Evolutionary conservation across 2,113 vertebrate species (phyloP), one percentile per base, ranked within the genome.

Genomic region (Corythaeola cristata): DNA sequence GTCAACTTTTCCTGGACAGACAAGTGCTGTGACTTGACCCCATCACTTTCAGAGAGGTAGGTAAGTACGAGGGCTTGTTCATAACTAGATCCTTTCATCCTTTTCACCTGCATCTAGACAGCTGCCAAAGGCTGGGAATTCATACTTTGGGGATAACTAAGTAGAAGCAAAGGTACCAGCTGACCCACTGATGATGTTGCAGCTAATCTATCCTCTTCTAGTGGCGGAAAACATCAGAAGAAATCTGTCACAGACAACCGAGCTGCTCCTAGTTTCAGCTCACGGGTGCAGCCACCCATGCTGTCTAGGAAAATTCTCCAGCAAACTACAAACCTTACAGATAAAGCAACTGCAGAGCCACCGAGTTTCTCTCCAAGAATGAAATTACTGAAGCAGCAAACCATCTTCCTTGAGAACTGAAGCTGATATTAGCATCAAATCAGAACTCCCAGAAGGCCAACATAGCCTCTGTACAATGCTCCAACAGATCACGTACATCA

Each of bases 181-280:
- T 3, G 1, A 6, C 39, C 37, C 30, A 13, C 20, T 35, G 62
- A 22, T 49, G 12, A 39, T 18, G 8, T 8, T 15, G 35, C 20
- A 63, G 19, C 16, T 26, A 28, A 62, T 55, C 16, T 49, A n/a
- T 39, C 41, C 52, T 26, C 37, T 0, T 68, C 62, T 26, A 79
- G 50, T 0, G 0, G 47, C 22, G 6, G 33, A 59, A 84, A 50
- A 44, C 1, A 8, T 12, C n/a, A 75, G 7, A 64, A 39, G 35
- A 64, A 60, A 76, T 39, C 39, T 13, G 17, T 24, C 55, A 58
- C 56, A 56, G 28, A 23, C 21, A 41, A 85, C 13, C 0, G 0
- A 68, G 33, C 10, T 55, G 28, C 49, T 74, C 26, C 28, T 32
- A 11, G 15, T 52, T 94, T 41, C 26, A 47, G 41, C 47, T 94